Evolutionary conservation across 2,113 vertebrate species (phyloP), one percentile per base, ranked within the genome.

Genomic region (Mobula hypostoma): DNA sequence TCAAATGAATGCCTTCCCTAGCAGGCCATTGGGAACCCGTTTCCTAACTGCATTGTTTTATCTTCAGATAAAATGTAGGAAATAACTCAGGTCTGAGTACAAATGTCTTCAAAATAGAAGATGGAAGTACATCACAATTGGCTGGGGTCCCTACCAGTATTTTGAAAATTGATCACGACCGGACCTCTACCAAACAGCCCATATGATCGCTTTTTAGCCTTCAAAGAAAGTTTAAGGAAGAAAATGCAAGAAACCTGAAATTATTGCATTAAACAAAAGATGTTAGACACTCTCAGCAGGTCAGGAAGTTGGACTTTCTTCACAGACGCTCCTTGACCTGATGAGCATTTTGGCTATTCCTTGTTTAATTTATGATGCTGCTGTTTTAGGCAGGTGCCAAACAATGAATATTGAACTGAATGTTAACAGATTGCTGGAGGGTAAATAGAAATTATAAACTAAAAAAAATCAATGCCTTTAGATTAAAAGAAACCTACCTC

Each of bases 221-320:
- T 70, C 68, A 70, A 70, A 97, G 97, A 97, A 96, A 97, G 97
- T 96, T 97, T 97, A 97, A 97, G 97, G 97, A 97, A 96, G 96
- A 96, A 96, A 97, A 97, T 97, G 97, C 97, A 97, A 97, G 96
- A 97, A 97, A 74, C 21, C 5, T 27, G 72, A 24, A 74, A 74
- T 74, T 4, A 24, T 21, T 21, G 0, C 21, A 24, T 74, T 74
- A 74, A 21, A 74, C 19, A 19, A 74, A 5, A 19, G 21, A 74
- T 27, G 72, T 5, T 74, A 19, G 5, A 74, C 0, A 74, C 21
- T 6, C 5, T 74, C 72, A 74, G 72, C 19, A 74, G 72, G 72
- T 74, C 19, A 24, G 72, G 19, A 74, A 19, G 1, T 74, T 74
- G 72, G 72, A 74, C 15, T 21, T 74, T 74, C 72, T 24, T 74